Percentiles rank a stretch among this genome's conserved stretches.
Conservation (phyloP, 2,888 invertebrate genomes). For the Hydriomena furcata region DNA sequence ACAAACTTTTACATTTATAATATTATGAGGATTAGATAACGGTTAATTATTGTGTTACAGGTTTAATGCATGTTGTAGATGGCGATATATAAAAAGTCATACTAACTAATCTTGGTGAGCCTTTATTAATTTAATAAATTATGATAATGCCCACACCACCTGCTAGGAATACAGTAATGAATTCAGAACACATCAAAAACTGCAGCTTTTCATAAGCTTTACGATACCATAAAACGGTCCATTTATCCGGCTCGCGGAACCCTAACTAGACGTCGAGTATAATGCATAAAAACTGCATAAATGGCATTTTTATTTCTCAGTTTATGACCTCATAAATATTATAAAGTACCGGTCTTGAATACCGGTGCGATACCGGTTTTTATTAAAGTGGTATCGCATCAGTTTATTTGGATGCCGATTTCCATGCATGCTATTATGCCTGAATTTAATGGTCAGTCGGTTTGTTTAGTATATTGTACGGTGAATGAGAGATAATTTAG, state of each 20-base stretch:
- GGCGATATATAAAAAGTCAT: not conserved
- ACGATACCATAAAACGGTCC: conserved; percentile 22
- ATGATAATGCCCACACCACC: not conserved
- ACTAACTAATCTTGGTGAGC: no score
- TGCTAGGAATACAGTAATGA: conserved; percentile 2
- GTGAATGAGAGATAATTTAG: no score
- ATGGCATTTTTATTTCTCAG: conserved; percentile 46
- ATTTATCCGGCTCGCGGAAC: conserved; percentile 21
- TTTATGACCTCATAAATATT: conserved; percentile 53
- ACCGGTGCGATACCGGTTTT: conserved; percentile 25
- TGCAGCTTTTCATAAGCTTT: conserved; percentile 18
- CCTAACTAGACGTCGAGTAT: conserved; percentile 27
- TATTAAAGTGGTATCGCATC: conserved; percentile 12
- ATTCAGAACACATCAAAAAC: conserved; percentile 20
- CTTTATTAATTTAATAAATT: not conserved
- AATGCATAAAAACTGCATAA: conserved; percentile 55
- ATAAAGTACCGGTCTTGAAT: conserved; percentile 34
- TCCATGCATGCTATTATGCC: conserved; percentile 1
- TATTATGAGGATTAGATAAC: no score
- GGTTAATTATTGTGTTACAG: no score
- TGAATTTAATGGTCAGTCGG: conserved; percentile 5
- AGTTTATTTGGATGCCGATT: conserved; percentile 20
- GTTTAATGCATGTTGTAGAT: no score
- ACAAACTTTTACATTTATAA: no score
- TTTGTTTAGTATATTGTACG: not conserved